These are phyloP conservation scores for Oncorhynchus clarkii DNA, from an alignment of 2,113 vertebrate genomes.

Conservation along the genomic window DNA sequence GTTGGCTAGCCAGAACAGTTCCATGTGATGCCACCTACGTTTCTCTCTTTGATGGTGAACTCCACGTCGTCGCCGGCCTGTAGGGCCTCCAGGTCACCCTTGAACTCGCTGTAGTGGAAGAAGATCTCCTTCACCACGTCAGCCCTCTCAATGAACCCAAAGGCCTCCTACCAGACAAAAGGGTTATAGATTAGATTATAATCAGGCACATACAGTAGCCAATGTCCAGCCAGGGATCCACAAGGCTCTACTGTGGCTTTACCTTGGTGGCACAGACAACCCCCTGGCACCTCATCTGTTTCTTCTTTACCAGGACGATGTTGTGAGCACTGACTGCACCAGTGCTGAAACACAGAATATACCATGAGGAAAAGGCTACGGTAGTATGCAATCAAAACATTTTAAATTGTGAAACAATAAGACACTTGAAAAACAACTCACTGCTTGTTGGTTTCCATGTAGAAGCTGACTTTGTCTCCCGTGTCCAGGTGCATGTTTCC, in stretches of 20 bases:
- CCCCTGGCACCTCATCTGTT: slow-evolving; percentile 95
- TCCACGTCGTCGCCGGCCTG: slow-evolving; percentile 98
- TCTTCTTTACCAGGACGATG: slow-evolving; percentile 97
- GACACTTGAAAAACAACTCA: not conserved
- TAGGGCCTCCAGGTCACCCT: slow-evolving; percentile 95
- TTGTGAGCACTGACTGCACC: slow-evolving; percentile 97
- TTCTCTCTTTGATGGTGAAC: slow-evolving; percentile 98
- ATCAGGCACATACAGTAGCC: not conserved
- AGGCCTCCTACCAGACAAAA: slow-evolving; percentile 83
- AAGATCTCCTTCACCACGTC: slow-evolving; percentile 99
- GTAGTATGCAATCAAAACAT: not conserved
- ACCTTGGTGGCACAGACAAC: slow-evolving; percentile 99
- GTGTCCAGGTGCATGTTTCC: slow-evolving; percentile 93
- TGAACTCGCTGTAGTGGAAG: slow-evolving; percentile 99
- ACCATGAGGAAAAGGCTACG: not conserved
- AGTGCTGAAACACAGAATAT: slow-evolving; percentile 76
- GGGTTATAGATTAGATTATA: not conserved
- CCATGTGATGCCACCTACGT: slow-evolving; percentile 74
- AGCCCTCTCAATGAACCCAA: slow-evolving; percentile 98
- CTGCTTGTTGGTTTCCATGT: slow-evolving; percentile 98
- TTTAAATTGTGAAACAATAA: not conserved
- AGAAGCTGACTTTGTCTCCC: slow-evolving; percentile 98
- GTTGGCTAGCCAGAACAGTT: too few relatives aligned
- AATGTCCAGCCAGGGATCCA: not conserved
- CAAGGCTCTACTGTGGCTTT: slow-evolving; percentile 25